Evolutionary conservation across 2,797 vertebrate genomes (phyloP), one percentile per base, ranked within the genome.

Genomic region (Loriculus beryllinus): DNA sequence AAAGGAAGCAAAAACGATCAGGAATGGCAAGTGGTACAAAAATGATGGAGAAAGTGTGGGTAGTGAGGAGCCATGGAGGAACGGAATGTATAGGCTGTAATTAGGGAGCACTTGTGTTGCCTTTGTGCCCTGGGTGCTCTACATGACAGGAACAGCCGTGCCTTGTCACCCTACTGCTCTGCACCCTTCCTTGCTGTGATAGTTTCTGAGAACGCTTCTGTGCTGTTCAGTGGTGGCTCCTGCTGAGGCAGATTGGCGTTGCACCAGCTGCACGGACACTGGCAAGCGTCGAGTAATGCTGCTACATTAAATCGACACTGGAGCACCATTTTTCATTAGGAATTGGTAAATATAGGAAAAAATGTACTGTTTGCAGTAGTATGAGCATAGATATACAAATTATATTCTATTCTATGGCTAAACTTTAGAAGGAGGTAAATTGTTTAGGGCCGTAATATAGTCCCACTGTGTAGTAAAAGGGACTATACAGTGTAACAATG

Each of bases 301-400:
- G 49, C 52, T 51, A 1, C 7, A 33, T 3, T 4, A 10, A 14
- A 31, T 1, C 5, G 1, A 6, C 7, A 0, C 45, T 0, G 10
- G 16, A 33, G 49, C 5, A 1, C 31, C 35, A 6, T 9, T 25
- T n/a, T n/a, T 22, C 8, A 12, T 14, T 8, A 13, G 54, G 51
- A 59, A 19, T 5, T 39, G 4, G 26, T 25, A 47, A 65, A 26
- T 4, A 1, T 0, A 2, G 20, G 22, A 3, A 1, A 3, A 22
- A 3, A 22, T 19, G 0, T 2, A 4, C n/a, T 31, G 2, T 29
- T 60, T 43, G 40, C 7, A 9, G 28, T 3, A 25, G 64, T 18
- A 8, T 7, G 18, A 11, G 11, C 20, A 4, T 8, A 18, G 33
- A 29, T 26, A 17, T 3, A 6, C 9, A n/a, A 12, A 15, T 52